Evolutionary conservation across 2,797 vertebrate species (phyloP), one percentile per base, ranked within the genome.

Genomic region (Lepus townsendii): DNA sequence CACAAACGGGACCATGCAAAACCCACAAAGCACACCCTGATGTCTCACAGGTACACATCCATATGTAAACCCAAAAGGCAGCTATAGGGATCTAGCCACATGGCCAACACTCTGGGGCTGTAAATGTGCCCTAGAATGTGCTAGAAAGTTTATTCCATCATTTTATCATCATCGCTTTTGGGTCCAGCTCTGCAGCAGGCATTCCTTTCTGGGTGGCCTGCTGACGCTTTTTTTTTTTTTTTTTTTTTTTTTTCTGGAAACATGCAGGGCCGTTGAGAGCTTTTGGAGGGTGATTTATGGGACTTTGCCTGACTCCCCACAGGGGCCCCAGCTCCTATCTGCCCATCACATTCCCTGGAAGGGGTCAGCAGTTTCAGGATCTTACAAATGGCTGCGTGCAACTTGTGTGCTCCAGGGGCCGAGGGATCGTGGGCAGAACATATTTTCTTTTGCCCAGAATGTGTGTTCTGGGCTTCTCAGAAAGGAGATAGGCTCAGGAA

Each of bases 201-300:
- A 76, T 79, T 87, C 62, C 86, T 66, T 80, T 86, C 88, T 96
- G 96, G 93, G 95, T 91, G 86, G 95, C 57, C 78, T 0, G 57
- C 63, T 47, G 42, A 47, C 42, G 8, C 42, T 47, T 47, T 47
- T 8, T 42, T 42, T 42, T 47, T 47, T 47, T 47, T 8, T 42
- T 42, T 42, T 47, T 47, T 7, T 42, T 32, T 32, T 42, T 42
- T 47, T 47, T 47, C 89, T 88, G n/a, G 80, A 85, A 93, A 57
- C 19, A 60, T 24, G 42, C 80, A 85, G 75, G 62, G 12, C 38
- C 54, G 47, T 35, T n/a, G 69, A 77, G 32, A 68, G 75, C 77
- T 79, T 90, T 71, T 57, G 76, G 13, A 71, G 78, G 50, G 50
- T 93, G 77, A 91, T 93, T 95, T 90, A 90, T 0, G 0, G 57